Conservation (phyloP, 2,888 invertebrate species). For the Hyles lineata region DNA sequence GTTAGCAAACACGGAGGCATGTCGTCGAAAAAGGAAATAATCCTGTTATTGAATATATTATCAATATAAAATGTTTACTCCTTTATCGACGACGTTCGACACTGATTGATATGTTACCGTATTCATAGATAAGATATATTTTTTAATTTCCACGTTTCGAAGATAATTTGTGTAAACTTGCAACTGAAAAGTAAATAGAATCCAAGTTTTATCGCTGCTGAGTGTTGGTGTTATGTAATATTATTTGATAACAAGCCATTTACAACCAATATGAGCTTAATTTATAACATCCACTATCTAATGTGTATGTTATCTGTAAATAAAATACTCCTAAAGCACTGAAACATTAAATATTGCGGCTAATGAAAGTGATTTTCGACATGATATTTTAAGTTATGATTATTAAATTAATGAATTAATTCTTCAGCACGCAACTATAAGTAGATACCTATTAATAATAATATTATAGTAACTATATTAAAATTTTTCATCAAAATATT, state of each 20-base stretch:
- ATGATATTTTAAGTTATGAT: too few relatives aligned
- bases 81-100: constrained; percentile 19
- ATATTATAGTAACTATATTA: too few relatives aligned
- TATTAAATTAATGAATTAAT: too few relatives aligned
- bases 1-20: constrained; percentile 29
- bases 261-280: background rate
- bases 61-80: constrained; percentile 27
- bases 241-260: constrained; percentile 1
- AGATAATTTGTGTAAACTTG: constrained; percentile 22
- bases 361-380: too few relatives aligned
- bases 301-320: too few relatives aligned
- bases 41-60: constrained; percentile 32
- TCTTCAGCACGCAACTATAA: too few relatives aligned
- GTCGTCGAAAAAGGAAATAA: constrained; percentile 18
- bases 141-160: constrained; percentile 20
- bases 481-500: too few relatives aligned
- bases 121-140: constrained; percentile 8
- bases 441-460: too few relatives aligned
- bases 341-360: background rate
- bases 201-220: background rate
- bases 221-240: constrained; percentile 20
- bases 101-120: constrained; percentile 25
- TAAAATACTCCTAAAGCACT: too few relatives aligned
- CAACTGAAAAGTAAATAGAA: constrained; percentile 22
- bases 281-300: background rate